Evolutionary conservation across 2,888 invertebrate genomes (phyloP).

Genomic region (Melipona bicolor): DNA sequence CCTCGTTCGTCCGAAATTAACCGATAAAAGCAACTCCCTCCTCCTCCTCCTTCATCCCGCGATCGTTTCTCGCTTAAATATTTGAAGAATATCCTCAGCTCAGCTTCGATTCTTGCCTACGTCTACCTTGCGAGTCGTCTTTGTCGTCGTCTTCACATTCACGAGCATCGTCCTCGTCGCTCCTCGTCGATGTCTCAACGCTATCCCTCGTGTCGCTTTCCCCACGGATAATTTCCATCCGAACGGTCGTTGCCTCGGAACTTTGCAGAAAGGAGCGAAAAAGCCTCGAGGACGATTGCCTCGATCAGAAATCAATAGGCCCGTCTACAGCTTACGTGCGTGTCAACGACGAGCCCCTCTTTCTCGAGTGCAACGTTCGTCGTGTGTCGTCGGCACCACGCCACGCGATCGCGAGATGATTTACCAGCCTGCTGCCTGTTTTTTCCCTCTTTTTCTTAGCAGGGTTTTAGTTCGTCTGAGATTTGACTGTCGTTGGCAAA

Average conservation of each 20-base stretch:
- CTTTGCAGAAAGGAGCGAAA: conserved; percentile 40
- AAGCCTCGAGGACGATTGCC: conserved; percentile 49
- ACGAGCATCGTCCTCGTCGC: background rate
- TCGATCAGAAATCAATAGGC: conserved; percentile 63
- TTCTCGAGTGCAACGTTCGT: no score
- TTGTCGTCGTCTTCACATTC: background rate
- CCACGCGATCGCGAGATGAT: no score
- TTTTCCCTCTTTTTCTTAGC: no score
- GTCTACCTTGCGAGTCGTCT: conserved; percentile 27
- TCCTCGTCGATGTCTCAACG: conserved; percentile 26
- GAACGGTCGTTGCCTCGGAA: conserved; percentile 21
- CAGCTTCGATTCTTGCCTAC: conserved; percentile 21
- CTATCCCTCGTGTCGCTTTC: background rate
- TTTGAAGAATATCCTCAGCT: conserved; percentile 49
- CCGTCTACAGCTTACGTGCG: conserved; percentile 41
- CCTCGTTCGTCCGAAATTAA: conserved; percentile 37
- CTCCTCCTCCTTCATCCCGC: background rate
- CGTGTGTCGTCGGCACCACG: no score
- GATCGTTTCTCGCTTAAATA: conserved; percentile 40
- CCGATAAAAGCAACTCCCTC: conserved; percentile 33
- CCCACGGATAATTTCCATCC: conserved; percentile 51
- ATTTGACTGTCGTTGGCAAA: no score
- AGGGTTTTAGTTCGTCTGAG: no score
- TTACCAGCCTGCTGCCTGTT: no score
- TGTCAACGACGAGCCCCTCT: conserved; percentile 32